Conservation (phyloP, 2,888 invertebrate species). For the Zygothrica quintamaculata region DNA sequence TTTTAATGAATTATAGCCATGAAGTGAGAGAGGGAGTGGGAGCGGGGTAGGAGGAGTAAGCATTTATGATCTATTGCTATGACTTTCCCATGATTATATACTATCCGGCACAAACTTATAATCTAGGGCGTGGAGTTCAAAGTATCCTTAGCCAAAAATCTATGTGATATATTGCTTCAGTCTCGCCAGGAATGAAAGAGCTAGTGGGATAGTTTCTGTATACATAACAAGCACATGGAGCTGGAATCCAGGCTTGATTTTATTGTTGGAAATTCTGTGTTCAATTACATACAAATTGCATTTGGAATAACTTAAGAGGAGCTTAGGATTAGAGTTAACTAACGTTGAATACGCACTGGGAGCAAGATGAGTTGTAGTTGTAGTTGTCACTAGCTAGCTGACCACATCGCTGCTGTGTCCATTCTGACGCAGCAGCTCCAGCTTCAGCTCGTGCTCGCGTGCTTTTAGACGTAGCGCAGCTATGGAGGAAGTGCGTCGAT, state of each 20-base stretch:
- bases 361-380: slow-evolving; percentile 10
- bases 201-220: slow-evolving; percentile 17
- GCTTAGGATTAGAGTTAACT: slow-evolving; percentile 57
- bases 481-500: slow-evolving; percentile 93
- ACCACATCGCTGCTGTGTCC: slow-evolving; percentile 89
- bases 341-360: slow-evolving; percentile 42
- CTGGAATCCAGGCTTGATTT: slow-evolving; percentile 48
- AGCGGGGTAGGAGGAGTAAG: too few species aligned
- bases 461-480: slow-evolving; percentile 94
- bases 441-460: slow-evolving; percentile 93
- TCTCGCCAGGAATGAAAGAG: neutral
- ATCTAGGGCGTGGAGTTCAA: too few species aligned
- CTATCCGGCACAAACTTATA: too few species aligned
- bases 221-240: slow-evolving; percentile 54
- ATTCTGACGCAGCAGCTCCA: slow-evolving; percentile 92
- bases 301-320: slow-evolving; percentile 60
- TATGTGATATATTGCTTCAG: too few species aligned
- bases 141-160: too few species aligned
- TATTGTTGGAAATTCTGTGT: slow-evolving; percentile 62
- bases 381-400: slow-evolving; percentile 86
- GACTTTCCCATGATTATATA: neutral
- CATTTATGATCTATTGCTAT: neutral
- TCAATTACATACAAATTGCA: slow-evolving; percentile 57
- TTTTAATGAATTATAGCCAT: neutral
- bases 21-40: too few species aligned